Conservation (phyloP, 2,797 vertebrate genomes). For the Eutrigla gurnardus region DNA sequence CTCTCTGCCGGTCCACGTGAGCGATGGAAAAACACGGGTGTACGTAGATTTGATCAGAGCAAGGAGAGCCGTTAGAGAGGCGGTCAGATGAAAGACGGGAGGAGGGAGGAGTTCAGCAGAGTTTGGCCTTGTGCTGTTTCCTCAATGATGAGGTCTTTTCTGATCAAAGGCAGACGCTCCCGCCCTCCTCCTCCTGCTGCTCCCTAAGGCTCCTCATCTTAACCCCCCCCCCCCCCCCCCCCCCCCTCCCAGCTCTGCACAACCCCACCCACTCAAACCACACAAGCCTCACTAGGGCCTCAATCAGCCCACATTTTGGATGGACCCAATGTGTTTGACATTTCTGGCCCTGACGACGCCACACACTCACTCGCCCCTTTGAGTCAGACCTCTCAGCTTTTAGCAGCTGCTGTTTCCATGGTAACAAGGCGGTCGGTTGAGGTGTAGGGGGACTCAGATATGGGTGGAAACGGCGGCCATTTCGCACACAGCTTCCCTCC, state of each 20-base stretch:
- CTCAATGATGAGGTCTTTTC: slow-evolving; percentile 48
- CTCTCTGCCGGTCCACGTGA: slow-evolving; percentile 12
- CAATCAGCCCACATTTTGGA: slow-evolving; percentile 20
- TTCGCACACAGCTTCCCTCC: slow-evolving; percentile 45
- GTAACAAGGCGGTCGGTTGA: slow-evolving; percentile 46
- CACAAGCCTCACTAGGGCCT: slow-evolving; percentile 7
- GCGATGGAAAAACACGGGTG: not conserved
- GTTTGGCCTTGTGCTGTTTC: slow-evolving; percentile 32
- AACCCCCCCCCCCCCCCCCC: slow-evolving; percentile 16
- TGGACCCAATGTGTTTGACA: slow-evolving; percentile 52
- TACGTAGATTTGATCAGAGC: slow-evolving; percentile 50
- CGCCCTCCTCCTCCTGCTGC: not conserved
- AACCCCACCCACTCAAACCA: slow-evolving; percentile 30
- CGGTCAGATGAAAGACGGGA: slow-evolving; percentile 4
- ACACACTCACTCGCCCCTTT: slow-evolving; percentile 30
- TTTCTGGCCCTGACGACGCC: slow-evolving; percentile 28
- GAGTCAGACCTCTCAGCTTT: slow-evolving; percentile 34
- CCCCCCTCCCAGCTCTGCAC: not conserved
- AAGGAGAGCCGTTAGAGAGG: slow-evolving; percentile 1
- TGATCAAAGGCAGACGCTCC: slow-evolving; percentile 58
- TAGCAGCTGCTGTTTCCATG: slow-evolving; percentile 77
- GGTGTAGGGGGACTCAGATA: slow-evolving; percentile 28
- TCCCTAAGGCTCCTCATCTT: slow-evolving; percentile 23
- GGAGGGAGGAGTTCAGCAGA: slow-evolving; percentile 11
- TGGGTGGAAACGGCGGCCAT: slow-evolving; percentile 67